Conservation (phyloP, 2,888 invertebrate species). For the Augiades crinisus region DNA sequence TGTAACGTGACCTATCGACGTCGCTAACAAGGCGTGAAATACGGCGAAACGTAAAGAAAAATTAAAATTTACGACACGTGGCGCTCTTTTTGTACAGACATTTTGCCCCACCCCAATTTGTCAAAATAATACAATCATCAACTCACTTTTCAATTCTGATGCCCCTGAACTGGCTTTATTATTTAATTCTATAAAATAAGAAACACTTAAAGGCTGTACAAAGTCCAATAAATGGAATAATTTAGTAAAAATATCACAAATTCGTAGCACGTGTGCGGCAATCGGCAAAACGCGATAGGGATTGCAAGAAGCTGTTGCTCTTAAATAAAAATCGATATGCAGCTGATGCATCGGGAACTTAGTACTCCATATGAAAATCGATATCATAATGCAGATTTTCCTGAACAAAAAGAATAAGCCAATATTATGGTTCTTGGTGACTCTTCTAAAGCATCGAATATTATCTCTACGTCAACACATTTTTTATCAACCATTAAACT, state of each 20-base stretch:
- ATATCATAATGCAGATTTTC: constrained; percentile 15
- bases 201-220: constrained; percentile 47
- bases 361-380: constrained; percentile 24
- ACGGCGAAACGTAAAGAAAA: constrained; percentile 42
- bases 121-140: constrained; percentile 56
- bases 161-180: constrained; percentile 47
- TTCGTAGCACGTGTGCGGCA: constrained; percentile 78
- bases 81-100: constrained; percentile 67
- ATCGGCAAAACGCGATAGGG: constrained; percentile 72
- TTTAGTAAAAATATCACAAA: constrained; percentile 75
- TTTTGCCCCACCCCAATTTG: constrained; percentile 75
- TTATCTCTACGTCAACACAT: too few relatives aligned
- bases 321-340: constrained; percentile 10
- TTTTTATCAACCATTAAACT: too few relatives aligned
- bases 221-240: constrained; percentile 63
- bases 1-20: constrained; percentile 9
- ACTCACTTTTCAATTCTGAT: constrained; percentile 61
- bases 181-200: constrained; percentile 50
- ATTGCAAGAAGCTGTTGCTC: constrained; percentile 26
- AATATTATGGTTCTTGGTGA: too few relatives aligned
- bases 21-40: constrained; percentile 19
- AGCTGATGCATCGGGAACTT: constrained; percentile 6
- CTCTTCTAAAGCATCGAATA: too few relatives aligned
- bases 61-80: constrained; percentile 73
- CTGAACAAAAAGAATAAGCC: too few relatives aligned